These are phyloP conservation scores for Callocephalon fimbriatum DNA, from an alignment of 2,113 vertebrate species.

Conservation along the genomic window DNA sequence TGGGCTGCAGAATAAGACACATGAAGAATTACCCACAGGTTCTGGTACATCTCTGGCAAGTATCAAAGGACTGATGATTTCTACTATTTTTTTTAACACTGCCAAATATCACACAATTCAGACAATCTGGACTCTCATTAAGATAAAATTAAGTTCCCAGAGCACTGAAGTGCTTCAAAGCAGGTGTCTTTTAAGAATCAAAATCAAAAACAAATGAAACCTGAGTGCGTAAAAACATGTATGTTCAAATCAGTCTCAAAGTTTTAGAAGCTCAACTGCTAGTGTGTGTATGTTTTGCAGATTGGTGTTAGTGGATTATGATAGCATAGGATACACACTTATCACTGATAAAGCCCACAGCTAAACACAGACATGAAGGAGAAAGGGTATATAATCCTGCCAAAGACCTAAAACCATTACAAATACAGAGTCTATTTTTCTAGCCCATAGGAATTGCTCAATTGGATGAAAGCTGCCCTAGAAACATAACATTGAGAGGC, in stretches of 20 bases:
- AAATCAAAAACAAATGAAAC: conserved; percentile 42
- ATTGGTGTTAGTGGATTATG: neutral
- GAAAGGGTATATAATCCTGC: neutral
- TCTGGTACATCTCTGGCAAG: conserved; percentile 23
- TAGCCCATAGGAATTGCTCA: neutral
- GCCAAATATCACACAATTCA: conserved; percentile 61
- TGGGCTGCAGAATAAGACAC: neutral
- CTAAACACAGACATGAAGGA: fast-evolving
- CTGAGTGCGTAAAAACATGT: neutral
- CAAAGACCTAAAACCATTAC: neutral
- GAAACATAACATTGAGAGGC: neutral
- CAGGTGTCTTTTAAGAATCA: neutral
- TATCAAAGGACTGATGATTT: conserved; percentile 30
- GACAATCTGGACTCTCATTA: conserved; percentile 42
- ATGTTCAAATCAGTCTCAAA: neutral
- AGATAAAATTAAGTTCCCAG: conserved; percentile 19
- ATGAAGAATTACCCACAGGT: neutral
- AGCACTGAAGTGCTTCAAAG: conserved; percentile 35
- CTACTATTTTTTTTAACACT: neutral
- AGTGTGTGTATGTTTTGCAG: neutral
- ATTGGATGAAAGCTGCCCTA: neutral
- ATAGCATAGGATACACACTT: neutral
- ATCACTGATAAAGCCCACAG: neutral
- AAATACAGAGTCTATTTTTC: neutral
- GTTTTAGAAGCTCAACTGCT: neutral